Conservation (phyloP, 2,113 vertebrate species). For the Solenodon paradoxus region DNA sequence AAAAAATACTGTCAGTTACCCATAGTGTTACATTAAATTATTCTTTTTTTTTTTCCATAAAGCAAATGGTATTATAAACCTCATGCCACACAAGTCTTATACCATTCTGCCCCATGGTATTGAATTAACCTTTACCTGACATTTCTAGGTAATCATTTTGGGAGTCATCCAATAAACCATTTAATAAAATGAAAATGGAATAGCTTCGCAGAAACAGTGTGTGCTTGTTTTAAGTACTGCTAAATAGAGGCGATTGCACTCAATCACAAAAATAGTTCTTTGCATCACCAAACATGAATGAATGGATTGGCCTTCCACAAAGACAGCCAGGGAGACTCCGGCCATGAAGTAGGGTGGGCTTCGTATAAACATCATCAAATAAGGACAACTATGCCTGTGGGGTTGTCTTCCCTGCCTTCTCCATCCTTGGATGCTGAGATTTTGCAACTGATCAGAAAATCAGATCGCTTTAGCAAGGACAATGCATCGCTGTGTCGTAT, state of each 20-base stretch:
- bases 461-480: background rate
- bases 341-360: background rate
- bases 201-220: constrained; percentile 44
- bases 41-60: constrained; percentile 63
- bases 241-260: background rate
- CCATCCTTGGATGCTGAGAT: background rate
- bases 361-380: constrained; percentile 20
- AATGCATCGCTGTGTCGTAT: background rate
- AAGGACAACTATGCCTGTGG: background rate
- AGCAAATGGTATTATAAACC: constrained; percentile 61
- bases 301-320: background rate
- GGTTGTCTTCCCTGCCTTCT: background rate
- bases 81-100: constrained; percentile 45
- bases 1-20: constrained; percentile 48
- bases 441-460: background rate
- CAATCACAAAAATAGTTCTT: constrained; percentile 49
- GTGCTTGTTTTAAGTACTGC: constrained; percentile 55
- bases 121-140: constrained; percentile 80
- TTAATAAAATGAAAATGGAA: constrained; percentile 76
- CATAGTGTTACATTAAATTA: constrained; percentile 25
- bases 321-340: background rate
- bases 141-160: constrained; percentile 76
- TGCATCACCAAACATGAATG: constrained; percentile 10
- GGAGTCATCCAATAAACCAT: constrained; percentile 72
- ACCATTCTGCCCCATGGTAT: constrained; percentile 42